Evolutionary conservation across 2,113 vertebrate genomes (phyloP).

Genomic region (Neotoma lepida): DNA sequence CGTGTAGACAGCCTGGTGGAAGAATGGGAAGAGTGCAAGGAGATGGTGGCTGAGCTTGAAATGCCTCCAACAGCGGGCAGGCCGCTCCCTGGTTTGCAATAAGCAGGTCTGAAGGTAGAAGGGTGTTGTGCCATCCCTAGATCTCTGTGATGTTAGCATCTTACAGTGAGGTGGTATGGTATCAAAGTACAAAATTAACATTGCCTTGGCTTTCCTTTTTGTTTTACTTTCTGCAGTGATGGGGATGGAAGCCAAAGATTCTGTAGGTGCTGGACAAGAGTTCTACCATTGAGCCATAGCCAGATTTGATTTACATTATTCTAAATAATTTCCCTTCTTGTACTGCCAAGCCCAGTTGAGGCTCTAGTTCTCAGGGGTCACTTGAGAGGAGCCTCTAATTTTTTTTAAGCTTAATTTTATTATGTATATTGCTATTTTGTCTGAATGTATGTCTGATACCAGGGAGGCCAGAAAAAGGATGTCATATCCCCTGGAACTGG

Average conservation of each 20-base stretch:
- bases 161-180: not conserved
- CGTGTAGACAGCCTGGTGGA: rapidly evolving
- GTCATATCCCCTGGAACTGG: not conserved
- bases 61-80: not conserved
- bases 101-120: not conserved
- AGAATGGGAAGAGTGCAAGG: not conserved
- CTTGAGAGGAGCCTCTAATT: not conserved
- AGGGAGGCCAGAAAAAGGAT: not conserved
- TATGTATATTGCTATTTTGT: not conserved
- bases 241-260: not conserved
- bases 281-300: not conserved
- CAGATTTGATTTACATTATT: not conserved
- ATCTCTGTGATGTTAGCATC: not conserved
- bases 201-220: not conserved
- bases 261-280: not conserved
- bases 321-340: not conserved
- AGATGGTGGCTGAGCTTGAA: not conserved
- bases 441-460: not conserved
- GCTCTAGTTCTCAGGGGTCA: not conserved
- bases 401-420: not conserved
- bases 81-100: not conserved
- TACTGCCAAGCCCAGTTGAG: not conserved
- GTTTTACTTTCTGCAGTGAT: not conserved
- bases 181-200: not conserved
- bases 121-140: not conserved